phyloP scores from a whole-genome alignment of 2,113 vertebrate genomes.

The Ceyx melanurus region DNA sequence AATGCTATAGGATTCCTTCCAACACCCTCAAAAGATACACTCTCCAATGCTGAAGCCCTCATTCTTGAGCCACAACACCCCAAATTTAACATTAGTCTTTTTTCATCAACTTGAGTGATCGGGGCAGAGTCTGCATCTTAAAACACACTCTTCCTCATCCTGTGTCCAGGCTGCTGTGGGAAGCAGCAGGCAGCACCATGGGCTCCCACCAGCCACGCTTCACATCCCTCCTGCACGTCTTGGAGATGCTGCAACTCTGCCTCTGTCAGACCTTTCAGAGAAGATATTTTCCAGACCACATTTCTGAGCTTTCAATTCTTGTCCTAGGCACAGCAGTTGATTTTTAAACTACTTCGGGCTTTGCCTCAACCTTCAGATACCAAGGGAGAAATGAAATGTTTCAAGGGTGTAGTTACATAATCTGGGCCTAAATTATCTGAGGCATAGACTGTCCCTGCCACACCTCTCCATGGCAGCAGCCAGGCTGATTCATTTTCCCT shows the following conservation, averaged over 20 bases:
- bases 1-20: neutral
- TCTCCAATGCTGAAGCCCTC: neutral
- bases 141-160: neutral
- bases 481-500: neutral
- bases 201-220: neutral
- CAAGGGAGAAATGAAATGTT: neutral
- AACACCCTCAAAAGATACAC: neutral
- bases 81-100: neutral
- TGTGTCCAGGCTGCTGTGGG: neutral
- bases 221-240: accelerated
- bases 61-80: neutral
- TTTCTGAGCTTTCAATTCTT: neutral
- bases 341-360: neutral
- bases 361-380: neutral
- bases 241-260: neutral
- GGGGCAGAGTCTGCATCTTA: neutral
- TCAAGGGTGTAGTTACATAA: neutral
- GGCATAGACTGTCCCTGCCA: neutral
- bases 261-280: neutral
- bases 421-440: neutral
- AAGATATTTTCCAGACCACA: neutral
- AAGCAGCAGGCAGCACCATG: neutral
- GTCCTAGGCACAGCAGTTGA: neutral
- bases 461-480: neutral
- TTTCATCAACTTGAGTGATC: neutral